A percentile compares a stretch with the other conserved stretches of the same genome.
Conservation (phyloP, 2,113 vertebrate species). For the Mustela nigripes region DNA sequence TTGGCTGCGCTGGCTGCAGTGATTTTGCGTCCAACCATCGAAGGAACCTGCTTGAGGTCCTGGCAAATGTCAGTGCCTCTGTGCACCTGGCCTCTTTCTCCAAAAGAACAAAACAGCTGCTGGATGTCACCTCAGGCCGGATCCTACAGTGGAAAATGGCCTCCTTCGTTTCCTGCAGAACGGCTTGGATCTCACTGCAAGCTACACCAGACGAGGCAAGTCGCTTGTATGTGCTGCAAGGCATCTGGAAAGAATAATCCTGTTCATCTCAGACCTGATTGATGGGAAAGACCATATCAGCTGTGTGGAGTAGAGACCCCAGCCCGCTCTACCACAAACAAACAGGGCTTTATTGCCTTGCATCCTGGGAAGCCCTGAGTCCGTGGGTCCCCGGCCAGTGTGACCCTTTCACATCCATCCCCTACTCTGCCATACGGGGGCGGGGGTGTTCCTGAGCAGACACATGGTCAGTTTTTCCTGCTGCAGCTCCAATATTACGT, state of each 20-base stretch:
- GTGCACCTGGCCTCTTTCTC: background rate
- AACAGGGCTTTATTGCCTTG: background rate
- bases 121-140: background rate
- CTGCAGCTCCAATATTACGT: background rate
- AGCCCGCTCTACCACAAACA: fast-evolving
- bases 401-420: background rate
- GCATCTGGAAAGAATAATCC: background rate
- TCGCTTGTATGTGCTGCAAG: background rate
- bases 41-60: fast-evolving
- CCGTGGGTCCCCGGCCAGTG: fast-evolving
- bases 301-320: background rate
- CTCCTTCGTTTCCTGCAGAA: background rate
- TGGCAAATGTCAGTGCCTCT: too few relatives aligned
- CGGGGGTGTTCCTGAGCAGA: background rate
- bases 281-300: background rate
- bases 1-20: background rate
- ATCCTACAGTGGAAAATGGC: background rate
- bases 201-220: background rate
- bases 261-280: background rate
- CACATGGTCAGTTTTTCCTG: background rate
- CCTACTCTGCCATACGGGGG: background rate
- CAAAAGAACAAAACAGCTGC: background rate
- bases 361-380: background rate
- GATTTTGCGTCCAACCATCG: fast-evolving
- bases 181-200: background rate